A percentile compares a stretch with the other conserved stretches of the same genome.
Evolutionary conservation across 2,113 vertebrate genomes (phyloP).

Genomic region (Sander vitreus): DNA sequence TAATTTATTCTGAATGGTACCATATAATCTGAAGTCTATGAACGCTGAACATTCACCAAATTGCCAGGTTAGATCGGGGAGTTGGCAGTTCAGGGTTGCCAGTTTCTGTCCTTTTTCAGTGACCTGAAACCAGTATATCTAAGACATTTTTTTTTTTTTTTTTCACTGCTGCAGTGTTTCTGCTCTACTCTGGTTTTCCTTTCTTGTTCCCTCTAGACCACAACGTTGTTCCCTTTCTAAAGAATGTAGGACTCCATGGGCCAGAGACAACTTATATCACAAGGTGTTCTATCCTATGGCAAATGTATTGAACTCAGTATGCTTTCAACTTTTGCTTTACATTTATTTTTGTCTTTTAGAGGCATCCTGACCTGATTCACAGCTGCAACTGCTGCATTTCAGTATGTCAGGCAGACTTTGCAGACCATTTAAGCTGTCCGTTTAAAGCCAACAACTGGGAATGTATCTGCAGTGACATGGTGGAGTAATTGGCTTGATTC

Average conservation of each 20-base stretch:
- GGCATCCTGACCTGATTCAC: slow-evolving; percentile 38
- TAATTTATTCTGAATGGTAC: not conserved
- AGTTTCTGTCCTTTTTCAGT: slow-evolving; percentile 44
- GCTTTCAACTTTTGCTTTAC: slow-evolving; percentile 25
- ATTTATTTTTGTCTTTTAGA: slow-evolving; percentile 22
- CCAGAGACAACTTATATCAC: slow-evolving; percentile 46
- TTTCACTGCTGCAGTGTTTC: slow-evolving; percentile 55
- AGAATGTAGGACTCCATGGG: slow-evolving; percentile 64
- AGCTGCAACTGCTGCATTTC: slow-evolving; percentile 25
- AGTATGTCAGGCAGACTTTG: slow-evolving; percentile 50
- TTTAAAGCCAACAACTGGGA: slow-evolving; percentile 44
- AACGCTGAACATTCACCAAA: slow-evolving; percentile 13
- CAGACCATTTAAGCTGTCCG: slow-evolving; percentile 46
- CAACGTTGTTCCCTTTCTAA: slow-evolving; percentile 46
- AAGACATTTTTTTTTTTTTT: slow-evolving; percentile 32
- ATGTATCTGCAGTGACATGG: slow-evolving; percentile 58
- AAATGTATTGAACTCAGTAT: slow-evolving; percentile 11
- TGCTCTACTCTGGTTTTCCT: slow-evolving; percentile 50
- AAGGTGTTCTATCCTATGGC: slow-evolving; percentile 32
- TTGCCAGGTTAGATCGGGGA: not conserved
- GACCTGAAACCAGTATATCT: slow-evolving; percentile 62
- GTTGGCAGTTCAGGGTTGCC: slow-evolving; percentile 12
- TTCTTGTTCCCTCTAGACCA: slow-evolving; percentile 60
- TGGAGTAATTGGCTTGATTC: slow-evolving; percentile 72
- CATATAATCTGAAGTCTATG: not conserved